A percentile compares a stretch with the other conserved stretches of the same genome.
phyloP scores from a whole-genome alignment of 2,113 vertebrate species.

The Zapus hudsonius region DNA sequence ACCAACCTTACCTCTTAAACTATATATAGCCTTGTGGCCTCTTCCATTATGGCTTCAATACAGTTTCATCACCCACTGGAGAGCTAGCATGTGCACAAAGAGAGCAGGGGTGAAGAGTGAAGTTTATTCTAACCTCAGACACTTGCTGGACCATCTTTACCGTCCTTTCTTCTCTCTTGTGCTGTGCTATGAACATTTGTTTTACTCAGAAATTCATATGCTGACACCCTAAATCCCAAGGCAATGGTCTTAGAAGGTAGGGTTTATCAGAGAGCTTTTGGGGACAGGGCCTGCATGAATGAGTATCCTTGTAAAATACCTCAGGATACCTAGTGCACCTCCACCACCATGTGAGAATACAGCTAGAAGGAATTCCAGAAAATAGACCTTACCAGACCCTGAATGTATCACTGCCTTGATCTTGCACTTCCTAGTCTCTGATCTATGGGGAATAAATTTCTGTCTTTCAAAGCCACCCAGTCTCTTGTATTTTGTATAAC shows the following conservation, averaged over 20 bases:
- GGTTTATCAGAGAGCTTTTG: accelerated
- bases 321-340: too few species aligned
- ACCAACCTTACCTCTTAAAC: background rate
- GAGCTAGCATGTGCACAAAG: background rate
- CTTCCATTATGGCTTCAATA: background rate
- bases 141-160: background rate
- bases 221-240: background rate
- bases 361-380: background rate
- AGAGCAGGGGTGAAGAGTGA: background rate
- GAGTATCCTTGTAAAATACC: background rate
- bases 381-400: background rate
- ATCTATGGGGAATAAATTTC: background rate
- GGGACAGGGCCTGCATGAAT: background rate
- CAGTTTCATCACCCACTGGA: background rate
- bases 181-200: background rate
- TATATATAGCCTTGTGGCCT: background rate
- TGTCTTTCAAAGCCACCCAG: background rate
- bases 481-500: background rate
- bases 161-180: background rate
- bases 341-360: background rate
- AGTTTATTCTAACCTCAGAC: background rate
- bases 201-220: background rate
- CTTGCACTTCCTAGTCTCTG: background rate
- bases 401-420: background rate
- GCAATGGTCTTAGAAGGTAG: background rate